Base-by-base conservation (phyloP, 2,888 invertebrate species). In the Pherbina coryleti region DNA sequence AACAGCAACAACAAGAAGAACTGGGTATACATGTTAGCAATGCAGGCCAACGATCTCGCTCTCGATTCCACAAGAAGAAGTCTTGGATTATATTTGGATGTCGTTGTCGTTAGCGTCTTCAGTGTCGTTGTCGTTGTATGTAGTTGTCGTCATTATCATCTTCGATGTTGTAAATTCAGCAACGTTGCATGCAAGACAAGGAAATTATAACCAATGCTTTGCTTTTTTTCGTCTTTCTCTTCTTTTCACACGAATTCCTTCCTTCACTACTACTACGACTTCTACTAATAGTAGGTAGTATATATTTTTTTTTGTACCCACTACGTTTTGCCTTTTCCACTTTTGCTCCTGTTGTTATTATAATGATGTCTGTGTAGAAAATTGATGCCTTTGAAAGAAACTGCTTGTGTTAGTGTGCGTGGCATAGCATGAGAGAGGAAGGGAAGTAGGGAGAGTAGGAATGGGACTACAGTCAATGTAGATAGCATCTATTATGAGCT, bases 1-100 rank as follows among this genome's bases (percentile, higher is more conserved):
- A 72, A 73, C 62, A 62, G 44, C 60, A 62, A 14, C 70, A 31
- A 5, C 31, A n/a, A n/a, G n/a, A 34, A 19, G 34, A 55, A 14
- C 57, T 22, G 8, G 7, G 25, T 11, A 60, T 25, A 60, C 2
- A 44, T 7, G 44, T 25, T 60, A 60, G 57, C 1, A 66, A 74
- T 49, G 53, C 66, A 66, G 74, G 74, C 74, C 74, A 66, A 74
- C 66, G 70, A 60, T 62, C 64, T 76, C 84, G 84, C 83, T 84
- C 84, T 84, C 84, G 86, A 86, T 86, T 85, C 83, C 82, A 82
- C 82, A 80, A 82, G 86, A 87, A 69, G 53, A 69, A 14, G 53
- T 28, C 17, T 17, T 34, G 49, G 49, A n/a, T 67, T 19, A 28
- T 25, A 14, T 69, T 28, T 7, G 28, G 51, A 25, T 67, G 44